phyloP scores from a whole-genome alignment of 2,888 invertebrate species.

The Protula sp. region DNA sequence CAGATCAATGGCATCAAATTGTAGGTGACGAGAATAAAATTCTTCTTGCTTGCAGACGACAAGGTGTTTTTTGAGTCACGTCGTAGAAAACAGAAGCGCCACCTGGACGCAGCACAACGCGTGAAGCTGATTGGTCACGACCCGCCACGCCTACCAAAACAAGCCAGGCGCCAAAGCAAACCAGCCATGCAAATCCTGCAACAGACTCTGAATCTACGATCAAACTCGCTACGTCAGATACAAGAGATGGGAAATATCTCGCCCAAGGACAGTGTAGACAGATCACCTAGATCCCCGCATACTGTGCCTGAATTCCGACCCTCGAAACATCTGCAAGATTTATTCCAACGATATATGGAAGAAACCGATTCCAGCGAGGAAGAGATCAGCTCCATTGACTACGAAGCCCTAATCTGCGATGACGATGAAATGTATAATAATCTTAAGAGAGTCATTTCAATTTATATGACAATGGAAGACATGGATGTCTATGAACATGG shows the following conservation, averaged over 20 bases:
- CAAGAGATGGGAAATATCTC: too few species aligned
- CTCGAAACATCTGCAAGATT: conserved; percentile 6
- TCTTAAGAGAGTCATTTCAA: neutral
- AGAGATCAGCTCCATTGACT: conserved; percentile 11
- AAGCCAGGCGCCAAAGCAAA: conserved; percentile 6
- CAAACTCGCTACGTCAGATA: neutral
- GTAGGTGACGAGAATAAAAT: too few species aligned
- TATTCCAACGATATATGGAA: conserved; percentile 14
- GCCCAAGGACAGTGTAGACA: neutral
- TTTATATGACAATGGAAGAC: too few species aligned
- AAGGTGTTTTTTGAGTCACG: conserved; percentile 16
- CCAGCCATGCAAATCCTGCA: conserved; percentile 11
- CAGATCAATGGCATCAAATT: too few species aligned
- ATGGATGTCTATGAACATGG: too few species aligned
- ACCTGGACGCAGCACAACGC: conserved; percentile 6
- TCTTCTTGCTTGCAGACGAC: conserved; percentile 11
- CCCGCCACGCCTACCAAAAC: too few species aligned
- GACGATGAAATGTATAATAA: neutral
- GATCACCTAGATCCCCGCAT: neutral
- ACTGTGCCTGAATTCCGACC: conserved; percentile 4
- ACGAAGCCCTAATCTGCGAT: conserved; percentile 11
- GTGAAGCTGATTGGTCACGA: too few species aligned
- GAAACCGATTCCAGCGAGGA: conserved; percentile 1
- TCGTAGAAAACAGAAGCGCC: conserved; percentile 4
- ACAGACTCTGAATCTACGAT: conserved; percentile 5